These are phyloP conservation scores for Torymus auratus DNA, from an alignment of 2,888 invertebrate genomes.

Conservation along the genomic window DNA sequence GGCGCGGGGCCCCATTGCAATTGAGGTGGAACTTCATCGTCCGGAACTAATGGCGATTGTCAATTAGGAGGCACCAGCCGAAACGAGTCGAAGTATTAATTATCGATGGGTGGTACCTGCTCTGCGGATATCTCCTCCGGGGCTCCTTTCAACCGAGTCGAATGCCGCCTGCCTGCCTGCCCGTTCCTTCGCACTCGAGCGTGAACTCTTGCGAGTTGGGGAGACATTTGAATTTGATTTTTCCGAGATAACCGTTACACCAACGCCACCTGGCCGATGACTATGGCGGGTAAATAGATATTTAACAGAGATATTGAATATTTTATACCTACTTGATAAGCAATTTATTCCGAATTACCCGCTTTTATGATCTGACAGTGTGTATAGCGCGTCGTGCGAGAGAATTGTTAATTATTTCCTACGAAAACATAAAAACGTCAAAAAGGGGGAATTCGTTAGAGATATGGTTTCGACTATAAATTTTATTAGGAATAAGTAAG, in stretches of 20 bases:
- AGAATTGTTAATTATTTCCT: not conserved
- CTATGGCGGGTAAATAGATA: slow-evolving; percentile 22
- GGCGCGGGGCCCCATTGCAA: slow-evolving; percentile 32
- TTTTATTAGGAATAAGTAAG: no score
- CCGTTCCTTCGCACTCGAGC: slow-evolving; percentile 37
- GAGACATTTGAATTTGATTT: slow-evolving; percentile 56
- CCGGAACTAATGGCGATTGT: slow-evolving; percentile 74
- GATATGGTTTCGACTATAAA: no score
- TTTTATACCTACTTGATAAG: slow-evolving; percentile 35
- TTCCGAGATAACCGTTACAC: slow-evolving; percentile 40
- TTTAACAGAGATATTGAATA: slow-evolving; percentile 35
- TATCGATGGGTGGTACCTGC: slow-evolving; percentile 70
- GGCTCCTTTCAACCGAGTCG: slow-evolving; percentile 50
- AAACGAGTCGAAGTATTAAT: slow-evolving; percentile 73
- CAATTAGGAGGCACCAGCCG: slow-evolving; percentile 72
- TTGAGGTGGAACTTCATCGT: slow-evolving; percentile 67
- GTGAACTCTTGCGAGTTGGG: slow-evolving; percentile 37
- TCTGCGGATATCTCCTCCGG: slow-evolving; percentile 50
- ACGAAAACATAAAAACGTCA: not conserved
- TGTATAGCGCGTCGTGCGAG: not conserved
- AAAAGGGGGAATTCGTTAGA: not conserved
- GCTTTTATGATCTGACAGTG: not conserved
- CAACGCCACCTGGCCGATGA: slow-evolving; percentile 39
- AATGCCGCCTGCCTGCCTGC: slow-evolving; percentile 38
- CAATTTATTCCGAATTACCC: slow-evolving; percentile 1